Percentiles rank a stretch among this genome's conserved stretches.
Evolutionary conservation across 2,797 vertebrate genomes (phyloP).

Genomic region (Notolepis coatsorum): DNA sequence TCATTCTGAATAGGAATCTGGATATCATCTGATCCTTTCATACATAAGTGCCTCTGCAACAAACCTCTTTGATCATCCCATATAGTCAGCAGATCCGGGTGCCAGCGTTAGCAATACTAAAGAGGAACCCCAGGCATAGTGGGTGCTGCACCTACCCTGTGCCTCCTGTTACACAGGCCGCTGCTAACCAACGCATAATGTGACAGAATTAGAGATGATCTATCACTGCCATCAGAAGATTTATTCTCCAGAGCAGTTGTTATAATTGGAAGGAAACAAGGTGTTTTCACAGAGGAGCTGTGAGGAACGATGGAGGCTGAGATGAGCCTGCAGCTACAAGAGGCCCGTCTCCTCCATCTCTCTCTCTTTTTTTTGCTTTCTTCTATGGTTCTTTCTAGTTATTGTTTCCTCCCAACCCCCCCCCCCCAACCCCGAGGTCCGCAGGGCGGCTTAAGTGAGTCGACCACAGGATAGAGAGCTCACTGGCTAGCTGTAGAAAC

Average conservation of each 20-base stretch:
- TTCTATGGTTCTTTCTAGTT: constrained; percentile 57
- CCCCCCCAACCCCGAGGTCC: constrained; percentile 63
- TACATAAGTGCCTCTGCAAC: constrained; percentile 56
- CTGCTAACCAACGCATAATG: constrained; percentile 21
- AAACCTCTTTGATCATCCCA: constrained; percentile 64
- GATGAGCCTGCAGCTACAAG: constrained; percentile 42
- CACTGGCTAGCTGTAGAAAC: constrained; percentile 71
- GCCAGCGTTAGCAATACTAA: constrained; percentile 46
- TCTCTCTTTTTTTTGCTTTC: constrained; percentile 38
- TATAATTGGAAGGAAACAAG: constrained; percentile 21
- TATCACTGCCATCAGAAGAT: constrained; percentile 30
- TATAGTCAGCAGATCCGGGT: constrained; percentile 59
- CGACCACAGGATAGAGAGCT: constrained; percentile 63
- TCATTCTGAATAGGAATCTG: constrained; percentile 49
- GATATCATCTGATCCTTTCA: constrained; percentile 55
- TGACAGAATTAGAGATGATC: background rate
- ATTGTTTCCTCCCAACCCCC: constrained; percentile 72
- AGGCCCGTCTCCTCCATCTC: constrained; percentile 39
- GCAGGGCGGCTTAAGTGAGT: constrained; percentile 60
- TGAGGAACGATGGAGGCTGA: constrained; percentile 13
- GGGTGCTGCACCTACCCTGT: constrained; percentile 25
- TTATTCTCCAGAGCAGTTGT: constrained; percentile 20
- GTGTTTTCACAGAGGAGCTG: constrained; percentile 15
- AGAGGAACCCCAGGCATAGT: constrained; percentile 10
- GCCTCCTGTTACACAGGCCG: constrained; percentile 4